Evolutionary conservation across 2,888 invertebrate species (phyloP), one percentile per base, ranked within the genome.

Genomic region (Melipona bicolor): DNA sequence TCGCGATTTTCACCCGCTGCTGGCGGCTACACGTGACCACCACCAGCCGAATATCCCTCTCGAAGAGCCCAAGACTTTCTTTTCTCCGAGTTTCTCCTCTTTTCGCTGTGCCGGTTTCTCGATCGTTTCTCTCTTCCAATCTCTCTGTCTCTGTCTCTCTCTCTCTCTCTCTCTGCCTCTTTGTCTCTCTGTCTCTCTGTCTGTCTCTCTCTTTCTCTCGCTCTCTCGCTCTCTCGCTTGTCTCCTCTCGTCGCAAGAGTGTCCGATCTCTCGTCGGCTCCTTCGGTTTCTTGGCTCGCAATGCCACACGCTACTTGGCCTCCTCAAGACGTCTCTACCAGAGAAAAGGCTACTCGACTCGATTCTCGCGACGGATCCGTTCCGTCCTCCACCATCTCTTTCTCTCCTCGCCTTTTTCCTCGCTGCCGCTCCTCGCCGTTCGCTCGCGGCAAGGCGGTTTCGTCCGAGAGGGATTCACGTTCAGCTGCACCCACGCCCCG

Each of bases 401-500:
- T 69, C 61, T 3, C 56, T 65, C 61, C 27, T 21, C 52, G 32
- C 49, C n/a, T 32, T 49, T 32, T 50, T 79, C 32, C 59, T 49
- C 32, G 54, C 49, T 32, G 49, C 32, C 49, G 54, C 50, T 32
- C 21, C 17, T 65, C 50, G n/a, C n/a, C n/a, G n/a, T 56, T 56
- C 27, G 59, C 24, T 59, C 76, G 17, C 52, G 64, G 43, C 54
- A 43, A 71, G 52, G 21, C 64, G 32, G 24, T 76, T 59, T 80
- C 70, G 64, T 52, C 50, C 79, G 27, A 68, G 27, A 68, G 67
- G 19, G 61, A 70, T 49, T 80, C 79, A 71, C 77, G 52, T 52
- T 70, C 69, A 27, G 36, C 54, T 75, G 77, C 78, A 83, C 82
- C 80, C 81, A 80, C 79, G 73, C 81, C 85, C 79, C 78, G 61